Conservation (phyloP, 2,888 invertebrate genomes). For the Apodemia zela region DNA sequence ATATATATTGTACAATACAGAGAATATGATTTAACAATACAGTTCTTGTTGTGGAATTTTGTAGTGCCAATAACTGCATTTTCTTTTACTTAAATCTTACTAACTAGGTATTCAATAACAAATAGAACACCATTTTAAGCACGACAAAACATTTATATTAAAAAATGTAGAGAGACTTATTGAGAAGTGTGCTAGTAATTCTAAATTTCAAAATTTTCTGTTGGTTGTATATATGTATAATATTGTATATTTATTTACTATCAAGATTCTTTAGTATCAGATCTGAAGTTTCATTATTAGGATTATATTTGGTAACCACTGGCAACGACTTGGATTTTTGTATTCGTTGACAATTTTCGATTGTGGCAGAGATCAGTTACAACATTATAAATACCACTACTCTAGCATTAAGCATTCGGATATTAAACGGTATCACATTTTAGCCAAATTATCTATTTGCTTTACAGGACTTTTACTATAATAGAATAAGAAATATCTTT, state of each 20-base stretch:
- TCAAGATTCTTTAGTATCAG: constrained; percentile 67
- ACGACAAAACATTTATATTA: constrained; percentile 82
- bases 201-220: constrained; percentile 69
- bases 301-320: constrained; percentile 52
- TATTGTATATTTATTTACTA: constrained; percentile 38
- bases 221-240: constrained; percentile 48
- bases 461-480: constrained; percentile 44
- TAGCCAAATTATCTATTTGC: constrained; percentile 53
- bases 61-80: constrained; percentile 81
- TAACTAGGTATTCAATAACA: constrained; percentile 80
- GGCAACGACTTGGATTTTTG: constrained; percentile 46
- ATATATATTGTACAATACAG: constrained; percentile 35
- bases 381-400: constrained; percentile 50
- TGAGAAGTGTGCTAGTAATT: constrained; percentile 81
- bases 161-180: constrained; percentile 81
- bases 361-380: constrained; percentile 66
- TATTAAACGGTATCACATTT: constrained; percentile 70
- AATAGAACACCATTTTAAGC: constrained; percentile 82
- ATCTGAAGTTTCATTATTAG: constrained; percentile 58
- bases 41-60: constrained; percentile 45
- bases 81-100: constrained; percentile 76
- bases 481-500: constrained; percentile 52
- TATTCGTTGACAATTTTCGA: constrained; percentile 73
- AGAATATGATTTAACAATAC: constrained; percentile 37
- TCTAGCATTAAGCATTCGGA: constrained; percentile 68